Evolutionary conservation across 2,113 vertebrate genomes (phyloP).

Genomic region (Meles meles): DNA sequence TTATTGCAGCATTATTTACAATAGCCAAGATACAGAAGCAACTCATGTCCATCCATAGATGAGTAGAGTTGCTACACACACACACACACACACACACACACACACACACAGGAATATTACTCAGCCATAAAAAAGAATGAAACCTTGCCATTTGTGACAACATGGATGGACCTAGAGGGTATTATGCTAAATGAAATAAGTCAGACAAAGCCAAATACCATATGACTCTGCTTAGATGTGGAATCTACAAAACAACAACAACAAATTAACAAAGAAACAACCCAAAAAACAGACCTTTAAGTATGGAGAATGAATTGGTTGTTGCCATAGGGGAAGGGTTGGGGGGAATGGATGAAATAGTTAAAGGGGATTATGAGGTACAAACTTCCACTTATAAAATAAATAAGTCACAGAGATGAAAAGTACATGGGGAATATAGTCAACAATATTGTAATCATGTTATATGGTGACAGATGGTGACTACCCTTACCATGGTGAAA

Average conservation of each 20-base stretch:
- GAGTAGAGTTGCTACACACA: background rate
- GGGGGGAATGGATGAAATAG: background rate
- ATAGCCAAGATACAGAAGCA: background rate
- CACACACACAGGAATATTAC: background rate
- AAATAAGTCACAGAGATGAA: background rate
- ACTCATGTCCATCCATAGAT: background rate
- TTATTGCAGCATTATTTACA: too few relatives aligned
- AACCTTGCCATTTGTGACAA: background rate
- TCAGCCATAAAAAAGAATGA: background rate
- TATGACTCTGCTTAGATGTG: background rate
- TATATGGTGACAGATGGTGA: background rate
- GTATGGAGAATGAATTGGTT: background rate
- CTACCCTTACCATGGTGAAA: background rate
- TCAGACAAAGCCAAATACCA: background rate
- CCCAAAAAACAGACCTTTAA: background rate
- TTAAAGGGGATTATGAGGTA: background rate
- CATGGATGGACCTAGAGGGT: background rate
- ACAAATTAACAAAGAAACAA: background rate
- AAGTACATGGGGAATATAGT: background rate
- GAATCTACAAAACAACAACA: background rate
- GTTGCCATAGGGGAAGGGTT: background rate
- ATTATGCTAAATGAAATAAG: background rate
- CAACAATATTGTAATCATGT: background rate
- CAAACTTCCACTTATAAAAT: background rate
- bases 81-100: too few relatives aligned